phyloP scores from a whole-genome alignment of 2,113 vertebrate genomes.

The Percopsis transmontana region DNA sequence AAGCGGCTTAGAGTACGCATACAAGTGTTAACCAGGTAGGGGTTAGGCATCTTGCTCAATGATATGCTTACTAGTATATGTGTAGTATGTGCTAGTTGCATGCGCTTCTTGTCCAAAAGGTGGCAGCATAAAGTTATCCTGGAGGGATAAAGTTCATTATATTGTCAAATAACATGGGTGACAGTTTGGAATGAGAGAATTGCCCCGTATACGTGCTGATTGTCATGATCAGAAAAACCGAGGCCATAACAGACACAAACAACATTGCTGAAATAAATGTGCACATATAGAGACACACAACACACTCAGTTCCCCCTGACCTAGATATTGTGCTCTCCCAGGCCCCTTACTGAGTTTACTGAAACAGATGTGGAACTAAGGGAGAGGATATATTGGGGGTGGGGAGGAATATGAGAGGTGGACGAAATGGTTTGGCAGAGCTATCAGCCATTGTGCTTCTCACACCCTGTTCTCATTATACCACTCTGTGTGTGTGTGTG shows the following conservation, averaged over 20 bases:
- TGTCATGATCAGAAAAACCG: neutral
- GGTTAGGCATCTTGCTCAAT: no score
- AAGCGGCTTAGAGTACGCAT: no score
- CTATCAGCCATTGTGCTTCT: constrained; percentile 48
- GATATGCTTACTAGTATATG: no score
- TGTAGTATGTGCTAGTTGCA: no score
- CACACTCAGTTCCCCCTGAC: constrained; percentile 50
- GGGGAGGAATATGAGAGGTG: constrained; percentile 35
- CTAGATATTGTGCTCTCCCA: constrained; percentile 64
- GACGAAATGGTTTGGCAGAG: constrained; percentile 48
- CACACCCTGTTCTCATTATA: constrained; percentile 73
- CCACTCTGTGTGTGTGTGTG: constrained; percentile 12
- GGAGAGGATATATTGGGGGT: constrained; percentile 78
- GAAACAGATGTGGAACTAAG: constrained; percentile 79
- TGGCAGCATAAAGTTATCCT: constrained; percentile 37
- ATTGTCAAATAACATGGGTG: neutral
- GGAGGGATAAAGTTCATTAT: neutral
- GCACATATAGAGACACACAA: neutral
- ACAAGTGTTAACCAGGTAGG: no score
- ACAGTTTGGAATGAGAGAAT: neutral
- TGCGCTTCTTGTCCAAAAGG: constrained; percentile 27
- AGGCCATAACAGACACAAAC: neutral
- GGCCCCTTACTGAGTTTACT: constrained; percentile 59
- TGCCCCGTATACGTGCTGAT: constrained; percentile 2
- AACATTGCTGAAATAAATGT: neutral